Evolutionary conservation across 2,797 vertebrate genomes (phyloP), one percentile per base, ranked within the genome.

Genomic region (Brotula barbata): DNA sequence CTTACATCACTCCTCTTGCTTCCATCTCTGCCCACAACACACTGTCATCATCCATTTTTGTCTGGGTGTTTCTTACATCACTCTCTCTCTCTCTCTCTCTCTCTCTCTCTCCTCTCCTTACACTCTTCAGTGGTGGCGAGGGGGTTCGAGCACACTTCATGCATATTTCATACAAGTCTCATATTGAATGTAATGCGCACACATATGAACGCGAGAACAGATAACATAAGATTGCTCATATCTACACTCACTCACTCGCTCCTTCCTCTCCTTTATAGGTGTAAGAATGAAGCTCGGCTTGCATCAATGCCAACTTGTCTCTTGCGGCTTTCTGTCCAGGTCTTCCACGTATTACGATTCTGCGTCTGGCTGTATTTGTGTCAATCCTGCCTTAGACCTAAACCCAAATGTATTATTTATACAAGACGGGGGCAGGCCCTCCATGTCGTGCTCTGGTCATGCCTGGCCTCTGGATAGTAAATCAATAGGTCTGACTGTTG

Each of bases 161-260:
- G 72, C 80, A 89, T 89, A 81, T 88, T 88, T 84, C 73, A 89
- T 87, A 48, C 22, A 53, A 34, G 54, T 73, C 65, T 31, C 59
- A 80, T 83, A 84, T 80, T 78, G 74, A 83, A 58, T 63, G 28
- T 31, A 7, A 52, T 46, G 52, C 44, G 52, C 37, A 71, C 53
- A 52, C 36, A 60, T 25, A 57, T 16, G 34, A 25, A 49, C 47
- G 48, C 52, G 47, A 8, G 16, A 31, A 36, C 51, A 48, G 68
- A 55, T 57, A 64, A 68, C 50, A 75, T 49, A 28, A 28, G 25
- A 50, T 50, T 49, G 62, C 63, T 56, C 68, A 73, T 21, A 33
- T 15, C 5, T n/a, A 19, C 46, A 19, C 15, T 66, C 50, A 37
- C 25, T 11, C 51, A 36, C 36, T 15, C 3, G 5, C 12, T 44